Base-by-base conservation (phyloP, 2,888 invertebrate genomes). In the Agrotis clavis region DNA sequence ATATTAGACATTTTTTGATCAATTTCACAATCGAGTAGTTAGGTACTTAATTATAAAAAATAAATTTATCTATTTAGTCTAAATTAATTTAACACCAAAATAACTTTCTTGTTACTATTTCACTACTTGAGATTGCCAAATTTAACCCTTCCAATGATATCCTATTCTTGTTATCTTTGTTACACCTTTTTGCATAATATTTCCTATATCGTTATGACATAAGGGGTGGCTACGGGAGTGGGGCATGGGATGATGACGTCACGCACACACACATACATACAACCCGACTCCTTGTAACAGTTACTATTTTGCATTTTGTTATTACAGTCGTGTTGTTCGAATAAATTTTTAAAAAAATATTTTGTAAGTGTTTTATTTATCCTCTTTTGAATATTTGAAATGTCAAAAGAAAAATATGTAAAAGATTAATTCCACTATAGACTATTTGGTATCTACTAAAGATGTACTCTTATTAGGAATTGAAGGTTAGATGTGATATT, bases 301-400 rank as follows among this genome's bases (percentile, higher is more conserved):
- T 93, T 84, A 94, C 92, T 93, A 92, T 95, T 95, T 94, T 95
- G 94, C 93, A 95, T 94, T 96, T 95, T 95, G 95, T 96, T 96
- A 94, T 93, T 94, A 95, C 94, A 95, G 93, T 95, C 95, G 92
- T 95, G 94, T 94, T 94, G 91, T 94, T 95, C 93, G 86, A 95
- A 94, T 95, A 96, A 93, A 96, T 90, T 94, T 94, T 88, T 87
- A 74, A 73, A 85, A 89, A 87, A 89, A 80, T 85, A 84, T 72
- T 68, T 60, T 41, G 41, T 4, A 6, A 59, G 64, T 80, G 77
- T 85, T 81, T 84, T 68, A 81, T 84, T 86, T 76, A 14, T 59
- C 18, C 1, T 21, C n/a, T 9, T 6, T 50, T 13, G n/a, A 41
- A 9, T 35, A 35, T 57, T 18, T 45, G 6, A 9, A 9, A 9